These are phyloP conservation scores for Conistra vaccinii DNA, from an alignment of 2,888 invertebrate genomes.

Conservation along the genomic window DNA sequence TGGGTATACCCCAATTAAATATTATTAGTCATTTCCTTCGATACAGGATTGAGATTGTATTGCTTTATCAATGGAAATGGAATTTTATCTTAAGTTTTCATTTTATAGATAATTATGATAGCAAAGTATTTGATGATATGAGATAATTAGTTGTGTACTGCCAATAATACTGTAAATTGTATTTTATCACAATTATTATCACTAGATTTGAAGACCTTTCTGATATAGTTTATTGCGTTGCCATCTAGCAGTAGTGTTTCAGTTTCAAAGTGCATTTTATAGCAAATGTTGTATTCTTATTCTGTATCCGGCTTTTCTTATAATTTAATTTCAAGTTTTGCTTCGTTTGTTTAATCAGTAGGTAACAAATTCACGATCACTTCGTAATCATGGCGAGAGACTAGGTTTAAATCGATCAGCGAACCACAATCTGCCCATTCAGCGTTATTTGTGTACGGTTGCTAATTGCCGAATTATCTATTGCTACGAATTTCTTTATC, in stretches of 20 bases:
- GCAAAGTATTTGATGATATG: conserved; percentile 14
- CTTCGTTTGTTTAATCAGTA: background rate
- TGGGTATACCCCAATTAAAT: conserved; percentile 41
- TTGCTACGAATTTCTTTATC: background rate
- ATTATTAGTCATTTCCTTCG: conserved; percentile 30
- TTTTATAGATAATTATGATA: conserved; percentile 27
- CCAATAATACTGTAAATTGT: conserved; percentile 9
- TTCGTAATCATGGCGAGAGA: background rate
- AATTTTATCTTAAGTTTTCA: conserved; percentile 20
- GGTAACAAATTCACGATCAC: background rate
- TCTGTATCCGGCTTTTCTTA: background rate
- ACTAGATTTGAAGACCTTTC: background rate
- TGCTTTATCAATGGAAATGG: conserved; percentile 26
- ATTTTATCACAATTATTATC: conserved; percentile 6
- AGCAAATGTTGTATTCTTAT: background rate
- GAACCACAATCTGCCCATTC: background rate
- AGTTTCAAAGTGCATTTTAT: conserved; percentile 3
- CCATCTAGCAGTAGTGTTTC: conserved; percentile 3
- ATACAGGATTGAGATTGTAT: conserved; percentile 13
- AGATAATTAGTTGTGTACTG: background rate
- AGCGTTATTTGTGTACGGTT: background rate
- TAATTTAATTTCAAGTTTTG: background rate
- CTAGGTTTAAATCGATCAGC: background rate
- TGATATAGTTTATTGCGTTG: conserved; percentile 3
- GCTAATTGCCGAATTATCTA: background rate